Percentiles rank a stretch among this genome's conserved stretches.
These are phyloP conservation scores for Pterocles burchelli DNA, from an alignment of 2,113 vertebrate species.

Conservation along the genomic window DNA sequence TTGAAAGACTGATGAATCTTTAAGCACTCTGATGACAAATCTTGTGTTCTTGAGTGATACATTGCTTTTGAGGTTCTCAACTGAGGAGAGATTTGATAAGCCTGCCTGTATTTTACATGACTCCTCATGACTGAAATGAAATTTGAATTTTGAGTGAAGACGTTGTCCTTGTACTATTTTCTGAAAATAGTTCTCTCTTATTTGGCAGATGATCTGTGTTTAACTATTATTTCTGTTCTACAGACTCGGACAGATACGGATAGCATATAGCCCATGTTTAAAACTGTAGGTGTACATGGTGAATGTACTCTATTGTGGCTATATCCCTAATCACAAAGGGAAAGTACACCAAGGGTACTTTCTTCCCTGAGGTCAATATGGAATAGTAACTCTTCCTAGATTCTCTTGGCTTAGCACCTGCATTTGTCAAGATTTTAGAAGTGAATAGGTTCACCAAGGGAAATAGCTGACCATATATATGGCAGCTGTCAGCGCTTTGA, in stretches of 20 bases:
- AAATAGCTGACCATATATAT: neutral
- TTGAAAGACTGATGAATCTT: neutral
- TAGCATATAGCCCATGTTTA: neutral
- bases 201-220: neutral
- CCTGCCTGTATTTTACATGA: neutral
- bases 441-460: neutral
- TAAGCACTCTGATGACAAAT: neutral
- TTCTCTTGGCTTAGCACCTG: neutral
- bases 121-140: neutral
- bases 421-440: neutral
- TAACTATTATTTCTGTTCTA: neutral
- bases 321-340: neutral
- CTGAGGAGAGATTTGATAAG: neutral
- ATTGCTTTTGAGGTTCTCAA: neutral
- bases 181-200: neutral
- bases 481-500: neutral
- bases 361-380: neutral
- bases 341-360: accelerated
- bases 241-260: neutral
- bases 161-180: neutral
- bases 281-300: neutral
- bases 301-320: neutral
- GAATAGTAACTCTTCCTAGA: neutral
- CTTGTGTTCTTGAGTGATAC: neutral
- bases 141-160: neutral